Evolutionary conservation across 2,113 vertebrate species (phyloP).

Genomic region (Oreochromis tanganicae): DNA sequence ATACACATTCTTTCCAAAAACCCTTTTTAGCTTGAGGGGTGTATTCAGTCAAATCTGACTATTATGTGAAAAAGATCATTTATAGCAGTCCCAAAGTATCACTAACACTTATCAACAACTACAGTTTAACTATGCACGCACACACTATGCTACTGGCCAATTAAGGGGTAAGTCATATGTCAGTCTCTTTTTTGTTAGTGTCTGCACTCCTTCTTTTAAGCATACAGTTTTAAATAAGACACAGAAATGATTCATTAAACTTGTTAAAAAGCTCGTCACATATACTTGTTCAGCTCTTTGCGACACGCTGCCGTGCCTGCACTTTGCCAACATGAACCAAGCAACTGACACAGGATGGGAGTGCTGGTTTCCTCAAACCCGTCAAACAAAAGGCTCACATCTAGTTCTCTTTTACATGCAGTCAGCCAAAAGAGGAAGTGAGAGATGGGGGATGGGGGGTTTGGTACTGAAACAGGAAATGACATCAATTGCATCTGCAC

Average conservation of each 20-base stretch:
- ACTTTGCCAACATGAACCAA: not conserved
- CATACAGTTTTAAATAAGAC: not conserved
- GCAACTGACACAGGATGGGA: conserved; percentile 67
- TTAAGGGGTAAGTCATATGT: not conserved
- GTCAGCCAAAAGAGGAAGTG: conserved; percentile 64
- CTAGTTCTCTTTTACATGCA: conserved; percentile 53
- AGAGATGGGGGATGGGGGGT: conserved; percentile 4
- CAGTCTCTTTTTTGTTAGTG: not conserved
- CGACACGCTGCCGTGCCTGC: not conserved
- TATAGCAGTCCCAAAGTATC: not conserved
- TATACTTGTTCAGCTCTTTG: not conserved
- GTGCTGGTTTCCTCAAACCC: conserved; percentile 64
- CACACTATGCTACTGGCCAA: not conserved
- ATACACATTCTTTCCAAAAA: conserved; percentile 30
- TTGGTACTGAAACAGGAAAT: conserved; percentile 57
- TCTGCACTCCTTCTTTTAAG: not conserved
- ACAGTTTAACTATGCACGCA: not conserved
- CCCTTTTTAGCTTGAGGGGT: not conserved
- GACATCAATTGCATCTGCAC: conserved; percentile 49
- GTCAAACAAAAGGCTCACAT: conserved; percentile 58
- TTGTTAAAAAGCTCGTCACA: not conserved
- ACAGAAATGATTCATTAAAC: not conserved
- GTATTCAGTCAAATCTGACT: not conserved
- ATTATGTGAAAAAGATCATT: not conserved
- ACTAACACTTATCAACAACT: not conserved